Conservation (phyloP, 2,888 invertebrate species). For the Eupithecia subumbrata region DNA sequence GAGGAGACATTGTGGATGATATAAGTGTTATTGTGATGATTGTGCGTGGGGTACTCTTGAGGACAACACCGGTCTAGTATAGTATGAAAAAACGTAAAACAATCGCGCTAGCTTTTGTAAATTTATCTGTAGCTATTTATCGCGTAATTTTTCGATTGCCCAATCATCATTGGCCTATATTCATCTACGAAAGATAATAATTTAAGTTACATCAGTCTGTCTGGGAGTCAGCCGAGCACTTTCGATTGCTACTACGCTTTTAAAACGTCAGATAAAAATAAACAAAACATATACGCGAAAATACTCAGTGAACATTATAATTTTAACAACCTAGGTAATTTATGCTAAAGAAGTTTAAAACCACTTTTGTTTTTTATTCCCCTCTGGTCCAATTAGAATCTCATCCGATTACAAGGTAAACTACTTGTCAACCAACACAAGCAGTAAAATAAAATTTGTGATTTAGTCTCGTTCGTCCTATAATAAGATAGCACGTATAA, state of each 20-base stretch:
- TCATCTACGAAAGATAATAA: neutral
- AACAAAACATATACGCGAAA: neutral
- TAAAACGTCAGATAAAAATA: neutral
- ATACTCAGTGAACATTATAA: neutral
- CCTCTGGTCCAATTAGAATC: no score
- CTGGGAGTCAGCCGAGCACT: neutral
- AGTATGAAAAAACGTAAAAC: no score
- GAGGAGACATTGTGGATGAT: no score
- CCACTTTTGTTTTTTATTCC: no score
- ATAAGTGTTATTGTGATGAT: no score
- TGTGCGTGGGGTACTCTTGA: no score
- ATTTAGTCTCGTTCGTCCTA: neutral
- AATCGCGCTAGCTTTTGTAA: no score
- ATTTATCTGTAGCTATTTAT: neutral
- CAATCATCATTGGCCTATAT: neutral
- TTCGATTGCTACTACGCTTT: neutral
- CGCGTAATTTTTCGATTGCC: neutral
- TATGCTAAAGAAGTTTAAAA: neutral
- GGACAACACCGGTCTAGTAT: no score
- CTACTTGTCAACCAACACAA: neutral
- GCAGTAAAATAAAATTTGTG: neutral
- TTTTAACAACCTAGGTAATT: neutral
- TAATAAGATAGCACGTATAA: constrained; percentile 10
- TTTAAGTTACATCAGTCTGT: neutral
- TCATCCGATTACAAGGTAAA: neutral